Base-by-base conservation (phyloP, 2,797 vertebrate species). In the Melanotaenia maccullochi region DNA sequence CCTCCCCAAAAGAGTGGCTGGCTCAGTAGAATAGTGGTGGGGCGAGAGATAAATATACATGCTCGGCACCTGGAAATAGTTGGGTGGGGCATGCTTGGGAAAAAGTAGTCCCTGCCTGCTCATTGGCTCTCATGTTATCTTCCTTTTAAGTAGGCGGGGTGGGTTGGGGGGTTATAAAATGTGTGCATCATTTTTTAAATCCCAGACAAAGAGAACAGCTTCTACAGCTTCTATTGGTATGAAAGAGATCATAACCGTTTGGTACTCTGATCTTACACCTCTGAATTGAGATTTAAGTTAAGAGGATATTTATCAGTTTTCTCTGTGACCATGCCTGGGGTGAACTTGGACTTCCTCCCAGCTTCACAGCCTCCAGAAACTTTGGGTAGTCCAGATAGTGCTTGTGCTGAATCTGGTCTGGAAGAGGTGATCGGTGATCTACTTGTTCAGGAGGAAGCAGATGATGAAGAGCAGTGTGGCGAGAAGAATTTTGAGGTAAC, bases 251-350 rank as follows among this genome's bases (percentile, higher is more conserved):
- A 49, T 40, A 57, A 24, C 35, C 1, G 60, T 73, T n/a, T 54
- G 3, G 63, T 65, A 47, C 13, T 69, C 16, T 14, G 22, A 40
- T 65, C 18, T 35, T 33, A 24, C 14, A 47, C 20, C 5, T 16
- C 2, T 59, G 36, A 58, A 16, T 5, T 59, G 32, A 44, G 33
- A 76, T 65, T 82, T 24, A n/a, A 62, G 47, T 0, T 22, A n/a
- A 61, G 49, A 49, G 30, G 42, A 69, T 20, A 33, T 68, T 73
- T 42, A 3, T 49, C 20, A 12, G 68, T 61, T 54, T 38, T 52
- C 56, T 62, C 52, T 67, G n/a, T 54, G 62, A 60, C 61, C 60
- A 95, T 95, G 94, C 95, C 93, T 75, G 92, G 93, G 36, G 91
- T 94, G 11, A 88, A 93, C 71, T 73, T 94, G 79, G 93, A 93